Evolutionary conservation across 1,140 invertebrate species (phyloP).

Genomic region (Drosophila bocqueti): DNA sequence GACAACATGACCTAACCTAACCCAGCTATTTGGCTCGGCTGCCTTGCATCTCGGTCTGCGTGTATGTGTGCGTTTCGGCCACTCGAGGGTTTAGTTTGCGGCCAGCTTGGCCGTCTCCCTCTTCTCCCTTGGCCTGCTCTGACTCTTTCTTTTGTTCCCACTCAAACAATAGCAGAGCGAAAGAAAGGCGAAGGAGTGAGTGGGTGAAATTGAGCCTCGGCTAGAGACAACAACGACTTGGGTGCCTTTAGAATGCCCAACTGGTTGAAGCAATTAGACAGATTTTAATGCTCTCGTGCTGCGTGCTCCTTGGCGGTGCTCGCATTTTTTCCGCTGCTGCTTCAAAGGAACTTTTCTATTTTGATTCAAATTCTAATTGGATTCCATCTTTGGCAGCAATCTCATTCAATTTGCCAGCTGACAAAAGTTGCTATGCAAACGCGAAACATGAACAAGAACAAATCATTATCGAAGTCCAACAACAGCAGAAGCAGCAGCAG

Average conservation of each 20-base stretch:
- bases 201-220: constrained; percentile 6
- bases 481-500: constrained; percentile 6
- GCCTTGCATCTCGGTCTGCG: background rate
- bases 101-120: constrained; percentile 19
- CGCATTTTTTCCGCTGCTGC: constrained; percentile 20
- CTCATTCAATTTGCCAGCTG: constrained; percentile 53
- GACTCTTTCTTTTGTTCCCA: constrained; percentile 24
- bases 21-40: constrained; percentile 47
- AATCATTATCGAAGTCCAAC: constrained; percentile 53
- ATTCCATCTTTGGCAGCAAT: constrained; percentile 63
- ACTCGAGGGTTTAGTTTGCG: constrained; percentile 40
- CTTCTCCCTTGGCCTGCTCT: background rate
- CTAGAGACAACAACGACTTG: constrained; percentile 10
- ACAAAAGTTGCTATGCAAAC: constrained; percentile 82
- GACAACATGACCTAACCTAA: constrained; percentile 76
- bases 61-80: constrained; percentile 11
- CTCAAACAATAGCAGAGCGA: constrained; percentile 19
- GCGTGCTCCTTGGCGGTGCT: background rate
- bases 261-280: constrained; percentile 50
- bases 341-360: constrained; percentile 48
- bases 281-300: constrained; percentile 23
- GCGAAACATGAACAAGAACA: constrained; percentile 45
- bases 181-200: background rate
- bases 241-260: constrained; percentile 30
- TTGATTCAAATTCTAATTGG: constrained; percentile 65